Conservation (phyloP, 2,797 vertebrate genomes). For the Lacerta viridis region DNA sequence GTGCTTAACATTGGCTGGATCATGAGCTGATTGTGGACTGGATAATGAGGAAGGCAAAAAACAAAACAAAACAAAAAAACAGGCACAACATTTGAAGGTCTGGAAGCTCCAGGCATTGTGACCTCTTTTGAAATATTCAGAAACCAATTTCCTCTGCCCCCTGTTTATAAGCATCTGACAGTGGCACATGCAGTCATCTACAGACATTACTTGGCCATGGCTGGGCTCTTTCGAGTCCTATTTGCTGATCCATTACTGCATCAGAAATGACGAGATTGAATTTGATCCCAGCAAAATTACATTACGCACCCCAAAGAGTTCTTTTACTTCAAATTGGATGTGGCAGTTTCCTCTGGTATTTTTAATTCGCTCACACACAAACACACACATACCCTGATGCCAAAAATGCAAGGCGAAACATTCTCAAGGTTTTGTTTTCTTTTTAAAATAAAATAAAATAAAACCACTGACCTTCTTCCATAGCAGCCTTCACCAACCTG, state of each 20-base stretch:
- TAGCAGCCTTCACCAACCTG: no score
- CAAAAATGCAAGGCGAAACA: slow-evolving; percentile 18
- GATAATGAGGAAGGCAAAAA: background rate
- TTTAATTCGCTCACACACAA: background rate
- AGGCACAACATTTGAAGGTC: no score
- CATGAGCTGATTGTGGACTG: background rate
- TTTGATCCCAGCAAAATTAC: slow-evolving; percentile 70
- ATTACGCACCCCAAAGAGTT: slow-evolving; percentile 64
- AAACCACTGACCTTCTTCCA: slow-evolving; percentile 50
- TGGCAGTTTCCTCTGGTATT: slow-evolving; percentile 63
- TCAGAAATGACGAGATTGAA: slow-evolving; percentile 72
- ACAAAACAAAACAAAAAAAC: background rate
- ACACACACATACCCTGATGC: background rate
- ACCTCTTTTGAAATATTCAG: slow-evolving; percentile 44
- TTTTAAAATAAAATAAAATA: background rate
- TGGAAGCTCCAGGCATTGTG: background rate
- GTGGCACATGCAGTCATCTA: slow-evolving; percentile 46
- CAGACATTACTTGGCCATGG: slow-evolving; percentile 40
- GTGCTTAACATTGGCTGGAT: background rate
- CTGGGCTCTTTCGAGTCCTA: slow-evolving; percentile 50
- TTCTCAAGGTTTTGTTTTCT: background rate
- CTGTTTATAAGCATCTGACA: slow-evolving; percentile 51
- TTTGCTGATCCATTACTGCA: slow-evolving; percentile 74
- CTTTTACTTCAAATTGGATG: slow-evolving; percentile 72
- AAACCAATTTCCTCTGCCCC: slow-evolving; percentile 13